Percentiles rank a stretch among this genome's conserved stretches.
Evolutionary conservation across 1,140 invertebrate species (phyloP).

Genomic region (Chrysomallon squamiferum): DNA sequence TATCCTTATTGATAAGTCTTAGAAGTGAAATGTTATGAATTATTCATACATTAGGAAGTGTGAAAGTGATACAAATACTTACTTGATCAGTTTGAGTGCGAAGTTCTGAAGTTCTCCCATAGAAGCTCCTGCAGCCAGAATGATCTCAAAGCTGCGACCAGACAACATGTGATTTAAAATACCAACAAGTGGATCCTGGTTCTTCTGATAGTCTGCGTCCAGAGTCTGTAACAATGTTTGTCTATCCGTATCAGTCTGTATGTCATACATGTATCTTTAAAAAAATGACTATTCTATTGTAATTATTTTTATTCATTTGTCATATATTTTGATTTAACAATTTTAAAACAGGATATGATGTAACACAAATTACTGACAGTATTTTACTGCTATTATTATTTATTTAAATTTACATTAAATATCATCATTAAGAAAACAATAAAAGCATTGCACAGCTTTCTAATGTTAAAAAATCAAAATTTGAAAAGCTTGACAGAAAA

Average conservation of each 20-base stretch:
- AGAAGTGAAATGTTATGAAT: too few relatives aligned
- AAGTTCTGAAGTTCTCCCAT: constrained; percentile 88
- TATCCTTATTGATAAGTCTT: too few relatives aligned
- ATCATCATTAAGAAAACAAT: too few relatives aligned
- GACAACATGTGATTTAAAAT: constrained; percentile 77
- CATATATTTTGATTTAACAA: not conserved
- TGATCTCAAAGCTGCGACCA: constrained; percentile 85
- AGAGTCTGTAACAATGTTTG: constrained; percentile 55
- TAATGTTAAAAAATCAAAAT: too few relatives aligned
- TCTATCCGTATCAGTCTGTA: too few relatives aligned
- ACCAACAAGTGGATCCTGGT: constrained; percentile 70
- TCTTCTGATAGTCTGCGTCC: constrained; percentile 86
- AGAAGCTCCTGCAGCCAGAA: constrained; percentile 86
- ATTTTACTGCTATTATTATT: too few relatives aligned
- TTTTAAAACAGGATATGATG: not conserved
- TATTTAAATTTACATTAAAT: too few relatives aligned
- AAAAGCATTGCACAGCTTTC: too few relatives aligned
- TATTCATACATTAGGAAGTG: too few relatives aligned
- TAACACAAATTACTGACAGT: not conserved
- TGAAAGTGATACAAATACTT: constrained; percentile 10
- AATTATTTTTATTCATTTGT: not conserved
- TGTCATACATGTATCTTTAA: not conserved
- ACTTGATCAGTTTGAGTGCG: constrained; percentile 82
- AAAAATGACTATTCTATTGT: too few relatives aligned
- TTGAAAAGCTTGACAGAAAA: too few relatives aligned